These are phyloP conservation scores for Acromyrmex charruanus DNA, from an alignment of 1,140 invertebrate genomes.

Conservation along the genomic window DNA sequence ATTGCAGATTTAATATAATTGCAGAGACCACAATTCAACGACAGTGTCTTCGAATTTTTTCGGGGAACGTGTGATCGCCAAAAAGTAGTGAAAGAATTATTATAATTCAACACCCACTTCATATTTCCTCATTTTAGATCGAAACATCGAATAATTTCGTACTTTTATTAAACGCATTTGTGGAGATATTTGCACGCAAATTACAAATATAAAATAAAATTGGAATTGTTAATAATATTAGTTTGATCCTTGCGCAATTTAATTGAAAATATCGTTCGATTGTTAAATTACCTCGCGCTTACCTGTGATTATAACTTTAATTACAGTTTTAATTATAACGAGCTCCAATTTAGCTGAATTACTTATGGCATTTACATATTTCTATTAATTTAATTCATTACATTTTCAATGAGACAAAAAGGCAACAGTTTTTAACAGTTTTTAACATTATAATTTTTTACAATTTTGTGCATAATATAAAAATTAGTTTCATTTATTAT, in stretches of 20 bases:
- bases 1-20: slow-evolving; percentile 77
- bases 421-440: neutral
- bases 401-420: slow-evolving; percentile 24
- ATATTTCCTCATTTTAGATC: neutral
- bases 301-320: slow-evolving; percentile 49
- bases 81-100: neutral
- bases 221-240: slow-evolving; percentile 43
- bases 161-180: slow-evolving; percentile 34
- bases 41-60: slow-evolving; percentile 13
- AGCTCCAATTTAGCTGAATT: slow-evolving; percentile 51
- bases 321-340: slow-evolving; percentile 58
- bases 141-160: slow-evolving; percentile 12
- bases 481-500: slow-evolving; percentile 20
- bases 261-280: slow-evolving; percentile 51
- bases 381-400: slow-evolving; percentile 40
- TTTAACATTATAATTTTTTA: neutral
- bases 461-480: neutral
- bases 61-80: too few species aligned
- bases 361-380: slow-evolving; percentile 44
- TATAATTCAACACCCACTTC: neutral
- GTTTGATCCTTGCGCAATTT: slow-evolving; percentile 44
- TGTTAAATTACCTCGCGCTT: slow-evolving; percentile 45
- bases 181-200: slow-evolving; percentile 18
- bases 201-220: slow-evolving; percentile 31
- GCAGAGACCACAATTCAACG: slow-evolving; percentile 40